Conservation (phyloP, 2,113 vertebrate species). For the Pyrgilauda ruficollis region DNA sequence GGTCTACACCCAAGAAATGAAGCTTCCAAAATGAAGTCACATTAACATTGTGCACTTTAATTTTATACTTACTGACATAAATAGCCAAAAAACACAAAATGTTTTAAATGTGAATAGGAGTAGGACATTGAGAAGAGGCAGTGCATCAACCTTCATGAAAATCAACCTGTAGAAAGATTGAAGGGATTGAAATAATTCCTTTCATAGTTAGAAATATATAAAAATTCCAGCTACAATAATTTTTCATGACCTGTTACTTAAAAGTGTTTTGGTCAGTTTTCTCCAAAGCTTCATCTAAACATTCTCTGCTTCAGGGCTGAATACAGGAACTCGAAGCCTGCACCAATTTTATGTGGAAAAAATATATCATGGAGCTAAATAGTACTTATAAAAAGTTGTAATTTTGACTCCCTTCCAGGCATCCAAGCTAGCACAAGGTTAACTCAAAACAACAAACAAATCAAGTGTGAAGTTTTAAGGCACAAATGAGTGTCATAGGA, state of each 20-base stretch:
- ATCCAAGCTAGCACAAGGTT: neutral
- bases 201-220: neutral
- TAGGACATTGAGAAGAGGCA: neutral
- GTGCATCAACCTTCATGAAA: neutral
- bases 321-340: neutral
- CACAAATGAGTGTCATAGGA: neutral
- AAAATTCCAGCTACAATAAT: neutral
- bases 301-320: neutral
- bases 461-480: neutral
- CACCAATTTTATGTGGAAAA: neutral
- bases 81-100: neutral
- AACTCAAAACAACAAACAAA: neutral
- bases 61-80: neutral
- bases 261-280: neutral
- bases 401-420: neutral
- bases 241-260: neutral
- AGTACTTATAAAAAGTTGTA: neutral
- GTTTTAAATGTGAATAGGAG: neutral
- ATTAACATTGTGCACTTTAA: neutral
- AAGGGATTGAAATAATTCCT: neutral
- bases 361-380: neutral
- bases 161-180: neutral
- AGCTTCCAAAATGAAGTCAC: neutral
- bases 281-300: neutral
- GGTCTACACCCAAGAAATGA: neutral